Evolutionary conservation across 1,140 invertebrate genomes (phyloP).

Genomic region (Hylaeus volcanicus): DNA sequence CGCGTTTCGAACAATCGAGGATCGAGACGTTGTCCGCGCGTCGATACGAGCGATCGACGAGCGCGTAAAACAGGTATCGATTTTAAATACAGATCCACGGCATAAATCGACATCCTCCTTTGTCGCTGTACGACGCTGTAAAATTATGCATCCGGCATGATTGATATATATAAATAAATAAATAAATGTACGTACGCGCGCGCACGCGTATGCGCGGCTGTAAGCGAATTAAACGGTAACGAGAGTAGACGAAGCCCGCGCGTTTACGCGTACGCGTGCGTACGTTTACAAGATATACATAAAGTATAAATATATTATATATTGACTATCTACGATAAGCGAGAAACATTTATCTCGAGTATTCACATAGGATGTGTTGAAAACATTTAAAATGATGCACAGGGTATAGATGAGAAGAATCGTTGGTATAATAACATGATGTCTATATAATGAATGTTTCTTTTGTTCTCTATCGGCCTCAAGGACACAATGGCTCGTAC

Average conservation of each 20-base stretch:
- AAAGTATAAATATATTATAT: conserved; percentile 72
- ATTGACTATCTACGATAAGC: conserved; percentile 71
- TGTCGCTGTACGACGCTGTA: conserved; percentile 62
- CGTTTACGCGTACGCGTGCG: conserved; percentile 72
- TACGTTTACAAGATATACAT: conserved; percentile 72
- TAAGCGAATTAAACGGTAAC: too few species aligned
- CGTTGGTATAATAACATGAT: conserved; percentile 79
- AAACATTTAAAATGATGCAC: conserved; percentile 79
- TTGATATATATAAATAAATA: conserved; percentile 53
- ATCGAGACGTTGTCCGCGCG: conserved; percentile 32
- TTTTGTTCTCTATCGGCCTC: conserved; percentile 80
- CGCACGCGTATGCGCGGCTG: not conserved
- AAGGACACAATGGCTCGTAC: conserved; percentile 58
- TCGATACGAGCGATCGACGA: conserved; percentile 36
- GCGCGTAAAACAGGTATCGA: conserved; percentile 5
- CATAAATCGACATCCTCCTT: conserved; percentile 57
- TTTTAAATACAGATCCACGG: conserved; percentile 14
- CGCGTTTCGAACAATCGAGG: conserved; percentile 64
- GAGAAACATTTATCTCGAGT: conserved; percentile 75
- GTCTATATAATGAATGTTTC: conserved; percentile 80
- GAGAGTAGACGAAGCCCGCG: not conserved
- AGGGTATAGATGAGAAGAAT: conserved; percentile 80
- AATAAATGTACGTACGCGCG: conserved; percentile 44
- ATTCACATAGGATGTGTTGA: conserved; percentile 78
- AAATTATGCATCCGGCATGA: conserved; percentile 62